phyloP scores from a whole-genome alignment of 2,888 invertebrate genomes.

The Magallana nippona region DNA sequence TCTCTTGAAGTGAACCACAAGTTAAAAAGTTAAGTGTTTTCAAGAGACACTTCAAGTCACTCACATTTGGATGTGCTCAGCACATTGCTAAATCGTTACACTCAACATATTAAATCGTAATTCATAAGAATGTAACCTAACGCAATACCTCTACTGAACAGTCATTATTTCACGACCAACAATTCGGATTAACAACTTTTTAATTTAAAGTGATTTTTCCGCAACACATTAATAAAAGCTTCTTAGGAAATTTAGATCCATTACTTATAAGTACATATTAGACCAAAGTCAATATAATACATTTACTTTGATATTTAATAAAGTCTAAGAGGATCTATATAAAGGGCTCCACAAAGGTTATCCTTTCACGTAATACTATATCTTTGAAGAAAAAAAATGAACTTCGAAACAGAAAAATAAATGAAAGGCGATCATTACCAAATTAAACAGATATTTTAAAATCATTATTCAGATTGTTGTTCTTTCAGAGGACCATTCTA shows the following conservation, averaged over 20 bases:
- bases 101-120: neutral
- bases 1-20: too few relatives aligned
- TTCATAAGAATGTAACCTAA: neutral
- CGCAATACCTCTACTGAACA: neutral
- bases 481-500: too few relatives aligned
- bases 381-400: neutral
- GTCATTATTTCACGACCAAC: neutral
- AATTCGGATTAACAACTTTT: conserved; percentile 35
- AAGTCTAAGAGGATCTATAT: neutral
- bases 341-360: neutral
- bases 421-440: too few relatives aligned
- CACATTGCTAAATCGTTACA: neutral
- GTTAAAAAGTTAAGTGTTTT: conserved; percentile 1
- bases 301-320: conserved; percentile 22
- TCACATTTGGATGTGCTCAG: neutral
- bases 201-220: conserved; percentile 45
- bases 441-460: too few relatives aligned
- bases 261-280: conserved; percentile 10
- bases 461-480: too few relatives aligned
- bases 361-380: neutral
- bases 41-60: neutral
- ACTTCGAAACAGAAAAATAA: too few relatives aligned
- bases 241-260: conserved; percentile 21
- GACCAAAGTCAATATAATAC: conserved; percentile 5
- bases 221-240: conserved; percentile 37